Evolutionary conservation across 2,113 vertebrate species (phyloP).

Genomic region (Amblyopsis rosae): DNA sequence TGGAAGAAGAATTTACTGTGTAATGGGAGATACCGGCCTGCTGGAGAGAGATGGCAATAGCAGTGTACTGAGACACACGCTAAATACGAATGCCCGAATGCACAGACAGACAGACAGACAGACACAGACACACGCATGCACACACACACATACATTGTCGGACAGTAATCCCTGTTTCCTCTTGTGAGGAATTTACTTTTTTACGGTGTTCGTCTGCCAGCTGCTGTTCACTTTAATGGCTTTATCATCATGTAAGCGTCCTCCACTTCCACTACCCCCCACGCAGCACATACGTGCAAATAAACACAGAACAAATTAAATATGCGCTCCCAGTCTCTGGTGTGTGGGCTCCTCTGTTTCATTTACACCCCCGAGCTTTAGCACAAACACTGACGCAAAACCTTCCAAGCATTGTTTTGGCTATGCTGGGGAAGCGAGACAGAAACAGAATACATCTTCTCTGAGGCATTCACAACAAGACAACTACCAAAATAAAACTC

Average conservation of each 20-base stretch:
- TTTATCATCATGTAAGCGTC: constrained; percentile 58
- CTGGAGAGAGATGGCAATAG: constrained; percentile 29
- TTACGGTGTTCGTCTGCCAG: constrained; percentile 70
- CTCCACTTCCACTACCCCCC: constrained; percentile 45
- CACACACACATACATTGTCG: constrained; percentile 54
- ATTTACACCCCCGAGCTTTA: constrained; percentile 48
- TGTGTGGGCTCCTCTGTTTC: constrained; percentile 56
- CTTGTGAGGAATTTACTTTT: constrained; percentile 62
- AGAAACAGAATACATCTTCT: constrained; percentile 47
- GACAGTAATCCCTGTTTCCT: constrained; percentile 63
- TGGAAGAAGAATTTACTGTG: constrained; percentile 30
- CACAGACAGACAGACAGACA: constrained; percentile 22
- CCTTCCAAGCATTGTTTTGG: constrained; percentile 54
- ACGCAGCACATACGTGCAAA: constrained; percentile 53
- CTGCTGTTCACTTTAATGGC: constrained; percentile 71
- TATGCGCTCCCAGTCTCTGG: constrained; percentile 55
- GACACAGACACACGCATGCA: constrained; percentile 20
- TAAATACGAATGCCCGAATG: constrained; percentile 8
- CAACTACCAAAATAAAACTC: constrained; percentile 47
- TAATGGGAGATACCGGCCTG: constrained; percentile 23
- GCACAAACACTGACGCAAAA: constrained; percentile 49
- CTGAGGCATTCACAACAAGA: constrained; percentile 40
- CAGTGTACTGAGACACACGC: neutral
- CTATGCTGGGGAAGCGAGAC: constrained; percentile 26
- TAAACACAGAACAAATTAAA: constrained; percentile 67